Conservation (phyloP, 2,888 invertebrate species). For the Pseudococcus viburni region DNA sequence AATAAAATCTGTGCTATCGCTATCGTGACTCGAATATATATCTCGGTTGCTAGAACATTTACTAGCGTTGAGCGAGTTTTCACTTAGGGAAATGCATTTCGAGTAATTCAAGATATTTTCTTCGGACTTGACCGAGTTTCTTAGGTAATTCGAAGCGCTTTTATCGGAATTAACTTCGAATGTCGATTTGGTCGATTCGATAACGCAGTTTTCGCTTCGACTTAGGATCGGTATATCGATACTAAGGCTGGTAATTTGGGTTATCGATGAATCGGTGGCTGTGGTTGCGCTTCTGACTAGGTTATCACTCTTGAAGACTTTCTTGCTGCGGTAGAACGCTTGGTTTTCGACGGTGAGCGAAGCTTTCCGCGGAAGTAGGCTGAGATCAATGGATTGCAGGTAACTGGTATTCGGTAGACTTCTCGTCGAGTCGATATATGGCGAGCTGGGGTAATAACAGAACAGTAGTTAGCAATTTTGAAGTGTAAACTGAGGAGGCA, state of each 20-base stretch:
- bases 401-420: constrained; percentile 19
- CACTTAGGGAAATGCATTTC: constrained; percentile 60
- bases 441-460: constrained; percentile 46
- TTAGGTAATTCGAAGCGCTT: constrained; percentile 23
- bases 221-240: constrained; percentile 49
- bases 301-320: constrained; percentile 62
- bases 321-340: constrained; percentile 56
- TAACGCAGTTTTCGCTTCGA: constrained; percentile 34
- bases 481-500: not conserved
- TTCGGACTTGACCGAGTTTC: constrained; percentile 59
- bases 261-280: constrained; percentile 32
- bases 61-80: constrained; percentile 62
- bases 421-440: constrained; percentile 50
- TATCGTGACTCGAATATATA: constrained; percentile 63
- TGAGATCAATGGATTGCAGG: constrained; percentile 32
- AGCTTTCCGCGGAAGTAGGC: constrained; percentile 27
- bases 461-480: not conserved
- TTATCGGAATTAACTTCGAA: constrained; percentile 56
- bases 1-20: constrained; percentile 62
- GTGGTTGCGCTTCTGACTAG: constrained; percentile 60
- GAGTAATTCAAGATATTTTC: constrained; percentile 59
- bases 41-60: constrained; percentile 61
- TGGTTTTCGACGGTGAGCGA: constrained; percentile 48
- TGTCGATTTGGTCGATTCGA: constrained; percentile 4
- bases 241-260: constrained; percentile 45